A percentile compares a stretch with the other conserved stretches of the same genome.
Conservation (phyloP, 2,888 invertebrate species). For the Pammene aurita region DNA sequence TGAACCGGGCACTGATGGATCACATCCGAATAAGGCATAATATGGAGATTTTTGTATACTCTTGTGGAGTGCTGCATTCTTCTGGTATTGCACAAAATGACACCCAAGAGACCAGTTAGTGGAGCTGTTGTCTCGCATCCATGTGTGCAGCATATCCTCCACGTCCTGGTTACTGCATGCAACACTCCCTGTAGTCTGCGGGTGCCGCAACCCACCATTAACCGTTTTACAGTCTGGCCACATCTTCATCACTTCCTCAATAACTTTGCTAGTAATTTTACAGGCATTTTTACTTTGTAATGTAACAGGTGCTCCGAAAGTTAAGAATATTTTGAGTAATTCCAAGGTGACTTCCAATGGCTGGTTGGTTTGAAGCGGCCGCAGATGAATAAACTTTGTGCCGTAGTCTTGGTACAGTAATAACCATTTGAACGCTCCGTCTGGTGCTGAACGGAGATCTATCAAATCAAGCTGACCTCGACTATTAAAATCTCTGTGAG, state of each 20-base stretch:
- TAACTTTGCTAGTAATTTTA: constrained; percentile 46
- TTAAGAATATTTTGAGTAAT: constrained; percentile 47
- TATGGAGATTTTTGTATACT: constrained; percentile 47
- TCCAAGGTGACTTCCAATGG: constrained; percentile 50
- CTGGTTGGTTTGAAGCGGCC: constrained; percentile 50
- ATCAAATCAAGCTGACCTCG: neutral
- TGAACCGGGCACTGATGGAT: constrained; percentile 34
- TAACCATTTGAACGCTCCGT: constrained; percentile 57
- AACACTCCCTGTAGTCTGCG: constrained; percentile 44
- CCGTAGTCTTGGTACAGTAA: constrained; percentile 56
- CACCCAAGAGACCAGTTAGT: constrained; percentile 51
- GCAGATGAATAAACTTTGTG: constrained; percentile 55
- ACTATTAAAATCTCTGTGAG: neutral
- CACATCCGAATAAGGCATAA: constrained; percentile 48
- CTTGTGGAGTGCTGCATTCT: constrained; percentile 48
- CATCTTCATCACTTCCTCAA: constrained; percentile 47
- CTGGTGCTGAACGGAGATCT: constrained; percentile 36
- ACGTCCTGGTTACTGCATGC: constrained; percentile 50
- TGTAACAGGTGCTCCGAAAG: constrained; percentile 44
- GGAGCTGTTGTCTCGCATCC: constrained; percentile 50
- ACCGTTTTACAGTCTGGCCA: constrained; percentile 47
- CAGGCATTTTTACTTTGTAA: constrained; percentile 45
- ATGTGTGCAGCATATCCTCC: constrained; percentile 52
- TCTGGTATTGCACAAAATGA: constrained; percentile 47
- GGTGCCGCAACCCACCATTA: constrained; percentile 41